Percentiles rank a stretch among this genome's conserved stretches.
These are phyloP conservation scores for Calyptommatus sinebrachiatus DNA, from an alignment of 2,113 vertebrate genomes.

Conservation along the genomic window DNA sequence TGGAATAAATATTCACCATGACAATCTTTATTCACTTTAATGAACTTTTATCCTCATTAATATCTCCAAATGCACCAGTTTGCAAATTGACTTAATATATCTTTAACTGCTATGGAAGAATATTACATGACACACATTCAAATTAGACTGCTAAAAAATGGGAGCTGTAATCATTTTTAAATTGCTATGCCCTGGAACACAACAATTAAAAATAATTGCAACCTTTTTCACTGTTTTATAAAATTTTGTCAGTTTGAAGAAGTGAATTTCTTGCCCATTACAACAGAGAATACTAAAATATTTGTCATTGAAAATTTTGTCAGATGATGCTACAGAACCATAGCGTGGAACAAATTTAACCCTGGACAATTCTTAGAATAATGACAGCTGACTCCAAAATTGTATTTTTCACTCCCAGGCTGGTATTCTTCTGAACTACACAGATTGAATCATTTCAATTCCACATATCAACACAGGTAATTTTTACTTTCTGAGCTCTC, in stretches of 20 bases:
- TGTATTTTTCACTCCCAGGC: neutral
- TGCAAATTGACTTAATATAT: conserved; percentile 51
- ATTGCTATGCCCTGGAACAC: conserved; percentile 56
- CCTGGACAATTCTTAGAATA: neutral
- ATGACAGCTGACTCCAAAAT: neutral
- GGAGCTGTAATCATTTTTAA: conserved; percentile 56
- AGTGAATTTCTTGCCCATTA: conserved; percentile 24
- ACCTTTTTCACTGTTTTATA: conserved; percentile 48
- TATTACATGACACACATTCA: conserved; percentile 57
- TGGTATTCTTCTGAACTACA: neutral
- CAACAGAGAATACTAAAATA: conserved; percentile 20
- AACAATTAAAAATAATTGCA: conserved; percentile 68
- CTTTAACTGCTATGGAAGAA: conserved; percentile 53
- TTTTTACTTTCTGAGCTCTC: too few species aligned
- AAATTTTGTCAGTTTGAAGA: conserved; percentile 42
- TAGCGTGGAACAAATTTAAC: conserved; percentile 3
- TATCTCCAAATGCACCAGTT: conserved; percentile 53
- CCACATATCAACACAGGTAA: too few species aligned
- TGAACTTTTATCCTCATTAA: conserved; percentile 27
- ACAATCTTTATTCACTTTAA: conserved; percentile 44
- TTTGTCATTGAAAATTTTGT: neutral
- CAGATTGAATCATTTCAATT: neutral
- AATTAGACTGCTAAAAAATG: conserved; percentile 55
- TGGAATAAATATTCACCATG: conserved; percentile 17
- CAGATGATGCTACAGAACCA: neutral